Conservation (phyloP, 2,888 invertebrate genomes). For the Podabrus alpinus region DNA sequence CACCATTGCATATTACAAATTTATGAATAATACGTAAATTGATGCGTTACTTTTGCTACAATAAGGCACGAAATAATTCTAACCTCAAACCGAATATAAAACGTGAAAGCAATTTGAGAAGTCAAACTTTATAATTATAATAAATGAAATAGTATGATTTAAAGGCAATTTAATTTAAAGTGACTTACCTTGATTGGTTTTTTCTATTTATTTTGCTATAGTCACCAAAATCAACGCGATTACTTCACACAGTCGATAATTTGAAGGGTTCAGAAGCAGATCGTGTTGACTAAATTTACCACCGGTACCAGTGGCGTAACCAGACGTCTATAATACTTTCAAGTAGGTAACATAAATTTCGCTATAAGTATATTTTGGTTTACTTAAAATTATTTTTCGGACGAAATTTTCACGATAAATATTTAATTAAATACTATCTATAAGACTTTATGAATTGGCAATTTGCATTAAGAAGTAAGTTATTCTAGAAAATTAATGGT, state of each 20-base stretch:
- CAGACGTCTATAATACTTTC: not conserved
- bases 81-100: slow-evolving; percentile 1
- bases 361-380: too few relatives aligned
- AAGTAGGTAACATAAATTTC: too few relatives aligned
- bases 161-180: not conserved
- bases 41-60: not conserved
- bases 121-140: not conserved
- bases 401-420: too few relatives aligned
- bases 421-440: too few relatives aligned
- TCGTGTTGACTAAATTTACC: not conserved
- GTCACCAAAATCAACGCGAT: not conserved
- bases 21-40: not conserved
- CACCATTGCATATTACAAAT: not conserved
- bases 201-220: not conserved
- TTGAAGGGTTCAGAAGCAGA: not conserved
- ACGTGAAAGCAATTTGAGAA: not conserved
- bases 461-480: too few relatives aligned
- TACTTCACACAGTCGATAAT: not conserved
- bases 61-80: not conserved
- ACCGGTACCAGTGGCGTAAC: not conserved
- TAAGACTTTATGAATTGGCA: too few relatives aligned
- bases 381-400: too few relatives aligned
- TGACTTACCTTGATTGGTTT: not conserved
- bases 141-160: not conserved
- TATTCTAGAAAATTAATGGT: too few relatives aligned